phyloP scores from a whole-genome alignment of 2,888 invertebrate genomes.

The Nymphalis c-album region DNA sequence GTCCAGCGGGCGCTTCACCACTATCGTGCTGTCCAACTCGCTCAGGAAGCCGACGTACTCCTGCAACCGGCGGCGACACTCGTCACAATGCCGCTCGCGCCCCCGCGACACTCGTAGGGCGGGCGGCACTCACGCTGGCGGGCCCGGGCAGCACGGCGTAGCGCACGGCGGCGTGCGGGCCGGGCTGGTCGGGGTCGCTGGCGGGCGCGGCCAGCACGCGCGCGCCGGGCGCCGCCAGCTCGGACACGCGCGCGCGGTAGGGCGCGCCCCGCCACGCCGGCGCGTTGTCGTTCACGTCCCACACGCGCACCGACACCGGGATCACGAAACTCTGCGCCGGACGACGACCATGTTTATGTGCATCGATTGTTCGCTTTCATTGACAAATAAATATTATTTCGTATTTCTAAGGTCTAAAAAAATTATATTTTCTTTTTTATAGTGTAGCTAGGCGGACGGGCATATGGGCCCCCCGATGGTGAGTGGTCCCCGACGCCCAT shows the following conservation, averaged over 20 bases:
- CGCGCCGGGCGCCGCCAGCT: slow-evolving; percentile 87
- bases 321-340: slow-evolving; percentile 86
- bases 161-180: slow-evolving; percentile 92
- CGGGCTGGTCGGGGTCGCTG: slow-evolving; percentile 91
- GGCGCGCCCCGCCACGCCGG: slow-evolving; percentile 91
- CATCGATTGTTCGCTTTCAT: no score
- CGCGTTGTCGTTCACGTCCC: slow-evolving; percentile 95
- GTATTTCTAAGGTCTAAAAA: no score
- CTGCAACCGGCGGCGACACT: slow-evolving; percentile 56
- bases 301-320: slow-evolving; percentile 91
- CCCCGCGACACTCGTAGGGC: no score
- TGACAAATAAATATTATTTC: no score
- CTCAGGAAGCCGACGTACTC: slow-evolving; percentile 92
- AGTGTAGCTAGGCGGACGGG: no score
- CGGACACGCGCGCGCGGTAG: slow-evolving; percentile 90
- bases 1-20: slow-evolving; percentile 89
- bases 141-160: slow-evolving; percentile 91
- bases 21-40: slow-evolving; percentile 91
- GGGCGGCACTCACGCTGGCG: slow-evolving; percentile 82
- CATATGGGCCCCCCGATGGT: no score
- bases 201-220: slow-evolving; percentile 90
- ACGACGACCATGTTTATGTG: no score
- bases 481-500: no score
- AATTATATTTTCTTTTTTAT: no score
- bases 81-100: no score